Evolutionary conservation across 2,888 invertebrate species (phyloP).

Genomic region (Myopa testacea): DNA sequence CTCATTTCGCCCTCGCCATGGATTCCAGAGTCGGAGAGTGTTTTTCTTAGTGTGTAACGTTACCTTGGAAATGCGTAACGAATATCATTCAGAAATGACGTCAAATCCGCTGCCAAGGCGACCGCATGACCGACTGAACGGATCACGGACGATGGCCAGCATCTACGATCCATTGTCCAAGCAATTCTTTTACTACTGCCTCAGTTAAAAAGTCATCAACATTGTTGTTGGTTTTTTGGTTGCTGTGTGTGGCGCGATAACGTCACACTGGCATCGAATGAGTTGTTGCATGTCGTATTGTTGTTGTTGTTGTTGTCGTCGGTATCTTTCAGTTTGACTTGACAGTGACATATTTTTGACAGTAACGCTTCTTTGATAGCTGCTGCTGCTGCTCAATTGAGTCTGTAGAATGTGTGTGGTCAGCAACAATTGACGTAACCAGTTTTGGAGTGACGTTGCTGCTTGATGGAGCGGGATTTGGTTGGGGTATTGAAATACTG

Average conservation of each 20-base stretch:
- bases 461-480: no score
- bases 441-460: no score
- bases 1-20: not conserved
- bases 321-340: conserved; percentile 41
- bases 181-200: no score
- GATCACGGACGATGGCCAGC: no score
- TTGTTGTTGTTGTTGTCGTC: conserved; percentile 38
- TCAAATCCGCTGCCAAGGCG: no score
- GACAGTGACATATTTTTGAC: conserved; percentile 52
- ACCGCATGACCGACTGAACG: not conserved
- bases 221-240: not conserved
- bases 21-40: not conserved
- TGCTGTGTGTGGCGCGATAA: not conserved
- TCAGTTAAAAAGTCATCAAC: no score
- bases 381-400: conserved; percentile 5
- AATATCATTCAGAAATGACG: not conserved
- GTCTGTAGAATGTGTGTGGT: conserved; percentile 56
- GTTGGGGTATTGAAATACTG: no score
- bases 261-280: not conserved
- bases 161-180: no score
- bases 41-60: no score
- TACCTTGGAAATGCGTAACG: not conserved
- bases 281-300: conserved; percentile 51
- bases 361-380: conserved; percentile 40
- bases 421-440: conserved; percentile 59